Percentiles rank a stretch among this genome's conserved stretches.
These are phyloP conservation scores for Serilophus lunatus DNA, from an alignment of 2,113 vertebrate genomes.

Conservation along the genomic window DNA sequence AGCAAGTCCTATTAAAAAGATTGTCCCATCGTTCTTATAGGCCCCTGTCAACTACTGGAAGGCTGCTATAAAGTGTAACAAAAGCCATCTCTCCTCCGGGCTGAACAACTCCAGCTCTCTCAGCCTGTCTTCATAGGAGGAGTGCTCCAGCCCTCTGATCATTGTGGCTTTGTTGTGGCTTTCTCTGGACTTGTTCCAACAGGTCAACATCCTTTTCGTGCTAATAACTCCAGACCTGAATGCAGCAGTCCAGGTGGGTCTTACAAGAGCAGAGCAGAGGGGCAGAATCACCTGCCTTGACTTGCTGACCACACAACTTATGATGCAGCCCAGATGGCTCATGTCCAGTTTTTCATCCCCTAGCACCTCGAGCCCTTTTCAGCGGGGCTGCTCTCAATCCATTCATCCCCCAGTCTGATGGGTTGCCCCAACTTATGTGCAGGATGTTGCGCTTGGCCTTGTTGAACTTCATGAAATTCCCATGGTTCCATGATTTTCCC, in stretches of 20 bases:
- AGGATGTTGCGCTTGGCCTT: background rate
- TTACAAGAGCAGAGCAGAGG: background rate
- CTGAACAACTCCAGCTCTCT: background rate
- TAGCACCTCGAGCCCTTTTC: background rate
- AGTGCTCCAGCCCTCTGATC: background rate
- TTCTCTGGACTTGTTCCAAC: background rate
- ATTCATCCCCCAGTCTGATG: background rate
- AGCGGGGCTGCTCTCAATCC: background rate
- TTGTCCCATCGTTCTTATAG: too few species aligned
- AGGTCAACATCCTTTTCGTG: background rate
- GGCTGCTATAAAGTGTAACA: background rate
- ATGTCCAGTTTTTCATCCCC: background rate
- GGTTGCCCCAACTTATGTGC: background rate
- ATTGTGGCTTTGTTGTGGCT: background rate
- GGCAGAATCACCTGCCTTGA: background rate
- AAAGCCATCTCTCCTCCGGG: background rate
- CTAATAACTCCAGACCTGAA: background rate
- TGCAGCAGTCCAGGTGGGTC: background rate
- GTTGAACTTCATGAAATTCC: background rate
- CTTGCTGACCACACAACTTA: background rate
- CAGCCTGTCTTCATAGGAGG: background rate
- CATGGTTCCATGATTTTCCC: background rate
- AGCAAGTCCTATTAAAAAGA: background rate
- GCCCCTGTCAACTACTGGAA: too few species aligned
- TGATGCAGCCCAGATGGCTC: background rate